phyloP scores from a whole-genome alignment of 1,140 invertebrate genomes.

The Saccostrea cuccullata region DNA sequence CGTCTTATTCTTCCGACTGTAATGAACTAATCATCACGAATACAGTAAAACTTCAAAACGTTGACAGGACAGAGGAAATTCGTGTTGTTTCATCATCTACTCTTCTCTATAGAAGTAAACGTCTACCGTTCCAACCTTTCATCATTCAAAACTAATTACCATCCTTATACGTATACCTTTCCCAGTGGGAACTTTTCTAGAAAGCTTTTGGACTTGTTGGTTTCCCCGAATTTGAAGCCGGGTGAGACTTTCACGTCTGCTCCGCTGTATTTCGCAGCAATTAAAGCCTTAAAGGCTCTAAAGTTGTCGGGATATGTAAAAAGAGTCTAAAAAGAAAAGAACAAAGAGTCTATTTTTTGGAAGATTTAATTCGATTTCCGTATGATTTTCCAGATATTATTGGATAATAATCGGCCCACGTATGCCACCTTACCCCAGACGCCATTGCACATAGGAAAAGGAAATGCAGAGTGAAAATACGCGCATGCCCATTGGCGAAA shows the following conservation, averaged over 20 bases:
- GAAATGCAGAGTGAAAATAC: slow-evolving; percentile 65
- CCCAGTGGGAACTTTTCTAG: slow-evolving; percentile 95
- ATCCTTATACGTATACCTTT: slow-evolving; percentile 85
- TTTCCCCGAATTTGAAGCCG: slow-evolving; percentile 95
- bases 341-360: neutral
- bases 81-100: too few species aligned
- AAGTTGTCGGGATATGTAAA: slow-evolving; percentile 98
- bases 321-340: slow-evolving; percentile 87
- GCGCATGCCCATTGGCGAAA: slow-evolving; percentile 53
- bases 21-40: too few species aligned
- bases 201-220: slow-evolving; percentile 92
- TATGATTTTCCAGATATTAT: neutral
- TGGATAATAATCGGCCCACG: neutral
- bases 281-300: slow-evolving; percentile 91
- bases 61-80: too few species aligned
- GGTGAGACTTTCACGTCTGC: slow-evolving; percentile 88
- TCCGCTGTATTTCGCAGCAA: slow-evolving; percentile 96
- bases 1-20: too few species aligned
- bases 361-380: neutral
- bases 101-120: too few species aligned
- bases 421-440: slow-evolving; percentile 80
- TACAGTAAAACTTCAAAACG: too few species aligned
- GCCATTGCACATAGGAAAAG: slow-evolving; percentile 79
- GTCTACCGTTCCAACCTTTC: neutral
- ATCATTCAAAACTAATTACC: neutral